Evolutionary conservation across 2,113 vertebrate genomes (phyloP).

Genomic region (Semicossyphus pulcher): DNA sequence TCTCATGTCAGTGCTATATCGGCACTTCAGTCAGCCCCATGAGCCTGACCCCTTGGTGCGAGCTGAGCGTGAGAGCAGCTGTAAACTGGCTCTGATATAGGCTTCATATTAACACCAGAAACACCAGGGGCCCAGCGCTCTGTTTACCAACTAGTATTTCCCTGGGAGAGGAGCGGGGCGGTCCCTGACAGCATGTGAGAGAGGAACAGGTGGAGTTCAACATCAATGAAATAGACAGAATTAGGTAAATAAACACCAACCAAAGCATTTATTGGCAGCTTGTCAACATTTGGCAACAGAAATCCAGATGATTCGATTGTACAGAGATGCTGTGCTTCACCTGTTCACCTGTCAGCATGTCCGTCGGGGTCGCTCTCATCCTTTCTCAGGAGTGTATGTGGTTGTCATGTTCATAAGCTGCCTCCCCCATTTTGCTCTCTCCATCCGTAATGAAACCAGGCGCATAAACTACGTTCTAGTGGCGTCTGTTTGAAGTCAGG

Average conservation of each 20-base stretch:
- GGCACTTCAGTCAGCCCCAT: slow-evolving; percentile 76
- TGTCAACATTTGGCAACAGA: not conserved
- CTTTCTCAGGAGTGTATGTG: slow-evolving; percentile 63
- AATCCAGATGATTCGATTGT: not conserved
- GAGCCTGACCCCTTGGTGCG: slow-evolving; percentile 78
- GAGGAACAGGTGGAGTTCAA: slow-evolving; percentile 8
- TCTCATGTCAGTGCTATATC: slow-evolving; percentile 13
- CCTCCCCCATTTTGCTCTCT: slow-evolving; percentile 80
- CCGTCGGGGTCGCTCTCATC: slow-evolving; percentile 29
- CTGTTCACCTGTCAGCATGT: not conserved
- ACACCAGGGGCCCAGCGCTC: slow-evolving; percentile 32
- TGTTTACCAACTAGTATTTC: slow-evolving; percentile 83
- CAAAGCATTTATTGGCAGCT: not conserved
- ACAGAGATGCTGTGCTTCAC: not conserved
- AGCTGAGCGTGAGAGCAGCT: slow-evolving; percentile 87
- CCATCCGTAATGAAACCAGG: slow-evolving; percentile 89
- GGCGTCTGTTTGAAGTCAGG: slow-evolving; percentile 89
- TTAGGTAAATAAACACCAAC: not conserved
- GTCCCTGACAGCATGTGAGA: slow-evolving; percentile 28
- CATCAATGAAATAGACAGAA: slow-evolving; percentile 2
- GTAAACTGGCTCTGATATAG: slow-evolving; percentile 73
- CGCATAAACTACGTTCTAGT: slow-evolving; percentile 96
- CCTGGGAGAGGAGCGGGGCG: slow-evolving; percentile 49
- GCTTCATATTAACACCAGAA: slow-evolving; percentile 46
- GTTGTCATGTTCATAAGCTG: slow-evolving; percentile 67